Conservation (phyloP, 2,113 vertebrate species). For the Hippocampus abdominalis region DNA sequence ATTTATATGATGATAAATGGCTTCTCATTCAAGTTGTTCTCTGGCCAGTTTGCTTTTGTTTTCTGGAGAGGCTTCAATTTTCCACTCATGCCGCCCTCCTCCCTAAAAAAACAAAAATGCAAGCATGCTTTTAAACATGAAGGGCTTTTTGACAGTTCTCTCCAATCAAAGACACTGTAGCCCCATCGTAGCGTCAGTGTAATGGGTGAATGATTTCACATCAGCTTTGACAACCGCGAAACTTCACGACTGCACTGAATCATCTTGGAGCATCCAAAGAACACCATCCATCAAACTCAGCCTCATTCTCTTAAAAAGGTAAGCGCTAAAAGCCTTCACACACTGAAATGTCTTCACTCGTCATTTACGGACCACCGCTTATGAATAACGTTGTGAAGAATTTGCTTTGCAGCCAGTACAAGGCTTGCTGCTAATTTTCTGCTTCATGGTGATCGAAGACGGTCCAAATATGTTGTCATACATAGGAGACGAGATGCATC, state of each 20-base stretch:
- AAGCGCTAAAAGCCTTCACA: constrained; percentile 29
- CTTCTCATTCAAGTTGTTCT: neutral
- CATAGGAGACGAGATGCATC: neutral
- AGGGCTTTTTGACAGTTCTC: neutral
- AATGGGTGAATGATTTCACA: constrained; percentile 58
- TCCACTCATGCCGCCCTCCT: neutral
- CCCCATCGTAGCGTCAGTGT: constrained; percentile 41
- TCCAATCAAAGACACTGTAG: constrained; percentile 20
- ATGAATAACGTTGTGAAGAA: neutral
- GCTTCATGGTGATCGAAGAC: constrained; percentile 4
- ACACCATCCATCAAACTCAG: constrained; percentile 56
- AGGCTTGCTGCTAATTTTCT: neutral
- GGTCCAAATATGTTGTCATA: constrained; percentile 16
- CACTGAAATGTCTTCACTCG: constrained; percentile 28
- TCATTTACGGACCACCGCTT: constrained; percentile 13
- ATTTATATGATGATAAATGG: neutral
- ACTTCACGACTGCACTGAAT: constrained; percentile 54
- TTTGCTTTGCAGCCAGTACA: neutral
- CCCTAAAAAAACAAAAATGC: neutral
- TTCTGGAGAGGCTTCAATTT: neutral
- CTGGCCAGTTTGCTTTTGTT: neutral
- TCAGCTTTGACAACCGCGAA: constrained; percentile 35
- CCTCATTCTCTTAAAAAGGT: constrained; percentile 44
- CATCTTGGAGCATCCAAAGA: constrained; percentile 34
- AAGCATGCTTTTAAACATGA: neutral